Percentiles rank a stretch among this genome's conserved stretches.
These are phyloP conservation scores for Nebria salina DNA, from an alignment of 2,888 invertebrate species.

Conservation along the genomic window DNA sequence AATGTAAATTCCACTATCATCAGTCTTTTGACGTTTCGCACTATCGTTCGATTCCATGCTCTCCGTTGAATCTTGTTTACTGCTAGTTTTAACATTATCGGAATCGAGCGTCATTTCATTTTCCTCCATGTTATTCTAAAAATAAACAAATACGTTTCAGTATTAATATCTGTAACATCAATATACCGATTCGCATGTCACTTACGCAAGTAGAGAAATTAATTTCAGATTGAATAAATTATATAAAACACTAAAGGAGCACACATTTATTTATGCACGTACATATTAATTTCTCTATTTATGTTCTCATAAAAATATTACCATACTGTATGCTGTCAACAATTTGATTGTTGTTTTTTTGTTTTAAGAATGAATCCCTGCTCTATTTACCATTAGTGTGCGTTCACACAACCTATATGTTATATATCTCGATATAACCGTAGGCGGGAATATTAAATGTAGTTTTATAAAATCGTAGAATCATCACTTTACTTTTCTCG, in stretches of 20 bases:
- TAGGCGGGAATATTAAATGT: background rate
- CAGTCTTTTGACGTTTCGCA: conserved; percentile 57
- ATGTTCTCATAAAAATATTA: conserved; percentile 18
- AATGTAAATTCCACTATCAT: conserved; percentile 44
- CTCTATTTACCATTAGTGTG: background rate
- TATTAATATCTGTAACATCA: background rate
- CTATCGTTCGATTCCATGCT: conserved; percentile 48
- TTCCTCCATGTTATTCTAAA: conserved; percentile 55
- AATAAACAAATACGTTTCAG: conserved; percentile 52
- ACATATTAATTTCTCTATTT: conserved; percentile 13
- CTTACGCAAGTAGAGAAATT: conserved; percentile 10
- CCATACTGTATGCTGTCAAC: conserved; percentile 4
- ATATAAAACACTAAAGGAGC: conserved; percentile 3
- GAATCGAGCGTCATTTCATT: conserved; percentile 52
- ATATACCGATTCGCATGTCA: background rate
- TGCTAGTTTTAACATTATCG: conserved; percentile 38
- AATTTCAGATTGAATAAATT: background rate
- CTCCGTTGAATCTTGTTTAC: conserved; percentile 38
- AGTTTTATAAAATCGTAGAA: background rate
- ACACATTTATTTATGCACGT: conserved; percentile 4
- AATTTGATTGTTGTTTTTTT: background rate
- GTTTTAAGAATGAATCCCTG: background rate
- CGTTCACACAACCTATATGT: background rate
- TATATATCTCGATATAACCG: background rate
- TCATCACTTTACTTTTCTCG: too few species aligned